Percentiles rank a stretch among this genome's conserved stretches.
Conservation (phyloP, 2,888 invertebrate species). For the Drosophila merina region DNA sequence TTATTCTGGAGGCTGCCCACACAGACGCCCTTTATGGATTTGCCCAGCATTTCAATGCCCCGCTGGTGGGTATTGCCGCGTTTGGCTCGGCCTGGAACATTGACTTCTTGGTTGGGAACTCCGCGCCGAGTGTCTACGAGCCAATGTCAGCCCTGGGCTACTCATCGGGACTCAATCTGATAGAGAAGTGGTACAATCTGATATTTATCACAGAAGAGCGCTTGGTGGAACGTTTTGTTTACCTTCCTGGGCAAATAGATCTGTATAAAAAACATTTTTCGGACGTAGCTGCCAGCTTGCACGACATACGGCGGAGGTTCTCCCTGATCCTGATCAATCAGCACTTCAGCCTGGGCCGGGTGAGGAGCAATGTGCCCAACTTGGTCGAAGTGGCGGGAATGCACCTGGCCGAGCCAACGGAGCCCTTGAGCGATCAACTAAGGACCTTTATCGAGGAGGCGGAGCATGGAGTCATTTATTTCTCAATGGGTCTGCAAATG, state of each 20-base stretch:
- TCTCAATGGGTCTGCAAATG: slow-evolving; percentile 83
- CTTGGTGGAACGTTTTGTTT: slow-evolving; percentile 28
- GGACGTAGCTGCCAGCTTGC: slow-evolving; percentile 16
- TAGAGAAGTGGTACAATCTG: slow-evolving; percentile 33
- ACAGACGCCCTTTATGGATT: slow-evolving; percentile 80
- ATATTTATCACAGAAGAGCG: slow-evolving; percentile 39
- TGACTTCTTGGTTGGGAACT: slow-evolving; percentile 52
- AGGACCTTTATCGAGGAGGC: slow-evolving; percentile 81
- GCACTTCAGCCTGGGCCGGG: slow-evolving; percentile 71
- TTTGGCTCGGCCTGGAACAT: slow-evolving; percentile 53
- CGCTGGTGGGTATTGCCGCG: slow-evolving; percentile 59
- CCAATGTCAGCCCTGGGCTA: slow-evolving; percentile 28
- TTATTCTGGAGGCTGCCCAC: slow-evolving; percentile 29
- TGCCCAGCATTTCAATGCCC: slow-evolving; percentile 59
- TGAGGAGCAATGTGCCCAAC: slow-evolving; percentile 77
- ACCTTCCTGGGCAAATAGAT: slow-evolving; percentile 15
- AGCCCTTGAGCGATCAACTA: slow-evolving; percentile 61
- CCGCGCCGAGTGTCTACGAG: slow-evolving; percentile 45
- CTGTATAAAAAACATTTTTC: slow-evolving; percentile 56
- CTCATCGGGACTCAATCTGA: slow-evolving; percentile 5
- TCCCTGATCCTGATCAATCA: slow-evolving; percentile 75
- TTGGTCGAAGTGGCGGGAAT: slow-evolving; percentile 81
- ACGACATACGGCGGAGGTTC: slow-evolving; percentile 56
- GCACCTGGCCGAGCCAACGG: slow-evolving; percentile 61
- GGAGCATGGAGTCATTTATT: slow-evolving; percentile 83